Percentiles rank a stretch among this genome's conserved stretches.
These are phyloP conservation scores for Sesamia inferens DNA, from an alignment of 2,888 invertebrate species.

Conservation along the genomic window DNA sequence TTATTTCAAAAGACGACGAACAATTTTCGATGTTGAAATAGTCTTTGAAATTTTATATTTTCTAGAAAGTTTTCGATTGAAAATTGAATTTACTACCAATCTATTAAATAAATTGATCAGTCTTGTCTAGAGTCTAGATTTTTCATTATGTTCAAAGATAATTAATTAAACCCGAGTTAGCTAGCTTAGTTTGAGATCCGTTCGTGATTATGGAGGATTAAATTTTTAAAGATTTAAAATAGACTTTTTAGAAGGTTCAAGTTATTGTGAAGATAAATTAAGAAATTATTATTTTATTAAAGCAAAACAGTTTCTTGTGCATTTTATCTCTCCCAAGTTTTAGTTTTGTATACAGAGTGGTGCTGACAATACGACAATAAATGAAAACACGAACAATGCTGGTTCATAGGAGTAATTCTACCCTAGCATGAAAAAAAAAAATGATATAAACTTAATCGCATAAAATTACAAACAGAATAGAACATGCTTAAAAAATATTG, in stretches of 20 bases:
- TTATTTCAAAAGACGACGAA: conserved; percentile 8
- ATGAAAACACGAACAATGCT: no score
- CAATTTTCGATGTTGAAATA: conserved; percentile 1
- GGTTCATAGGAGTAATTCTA: no score
- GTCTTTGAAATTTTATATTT: conserved; percentile 1
- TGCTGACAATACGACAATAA: no score
- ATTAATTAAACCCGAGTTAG: conserved; percentile 31
- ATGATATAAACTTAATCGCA: no score
- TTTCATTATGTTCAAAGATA: conserved; percentile 22
- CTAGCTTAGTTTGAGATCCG: conserved; percentile 5
- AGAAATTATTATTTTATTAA: not conserved
- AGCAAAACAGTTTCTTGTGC: not conserved
- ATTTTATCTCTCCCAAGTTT: not conserved
- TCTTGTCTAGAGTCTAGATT: conserved; percentile 17
- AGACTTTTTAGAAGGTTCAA: conserved; percentile 1
- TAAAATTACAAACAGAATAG: no score
- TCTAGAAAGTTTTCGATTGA: conserved; percentile 30
- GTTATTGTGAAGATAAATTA: not conserved
- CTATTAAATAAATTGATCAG: conserved; percentile 23
- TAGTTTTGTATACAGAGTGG: no score
- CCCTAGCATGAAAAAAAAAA: no score
- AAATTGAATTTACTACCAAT: conserved; percentile 36
- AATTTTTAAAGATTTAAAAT: conserved; percentile 5
- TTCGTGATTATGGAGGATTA: conserved; percentile 11
- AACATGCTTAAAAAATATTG: no score